phyloP scores from a whole-genome alignment of 2,797 vertebrate species.

The Etheostoma nigrum region DNA sequence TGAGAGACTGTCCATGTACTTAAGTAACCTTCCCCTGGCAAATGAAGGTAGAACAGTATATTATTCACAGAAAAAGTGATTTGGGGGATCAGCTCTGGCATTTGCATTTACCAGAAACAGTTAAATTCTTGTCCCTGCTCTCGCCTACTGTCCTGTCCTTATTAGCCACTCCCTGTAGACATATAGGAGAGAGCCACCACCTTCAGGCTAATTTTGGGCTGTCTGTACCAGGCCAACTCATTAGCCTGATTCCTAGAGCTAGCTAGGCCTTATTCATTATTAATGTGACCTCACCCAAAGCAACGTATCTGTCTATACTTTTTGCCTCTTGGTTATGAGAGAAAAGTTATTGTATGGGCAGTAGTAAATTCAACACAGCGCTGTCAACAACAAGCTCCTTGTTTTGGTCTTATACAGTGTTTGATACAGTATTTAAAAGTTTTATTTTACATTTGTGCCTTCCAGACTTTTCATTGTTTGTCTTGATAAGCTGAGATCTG shows the following conservation, averaged over 20 bases:
- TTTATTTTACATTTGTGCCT: not conserved
- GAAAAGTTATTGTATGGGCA: conserved; percentile 12
- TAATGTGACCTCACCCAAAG: conserved; percentile 38
- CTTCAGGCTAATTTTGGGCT: conserved; percentile 66
- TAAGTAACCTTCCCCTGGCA: not conserved
- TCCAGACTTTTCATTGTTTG: not conserved
- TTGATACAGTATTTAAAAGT: not conserved
- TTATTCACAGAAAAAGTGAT: conserved; percentile 12
- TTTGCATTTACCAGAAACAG: conserved; percentile 19
- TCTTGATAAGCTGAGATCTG: no score
- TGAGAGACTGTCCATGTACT: conserved; percentile 18
- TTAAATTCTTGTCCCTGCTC: conserved; percentile 30
- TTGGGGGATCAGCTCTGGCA: conserved; percentile 3
- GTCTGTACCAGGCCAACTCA: conserved; percentile 54
- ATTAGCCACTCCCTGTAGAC: conserved; percentile 66
- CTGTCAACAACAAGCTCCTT: conserved; percentile 18
- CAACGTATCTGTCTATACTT: conserved; percentile 20
- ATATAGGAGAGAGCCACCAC: conserved; percentile 35
- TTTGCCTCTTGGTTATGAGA: conserved; percentile 14
- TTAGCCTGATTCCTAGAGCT: conserved; percentile 66
- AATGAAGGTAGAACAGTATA: conserved; percentile 5
- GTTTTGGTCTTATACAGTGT: conserved; percentile 7
- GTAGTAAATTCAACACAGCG: not conserved
- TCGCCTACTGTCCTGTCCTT: conserved; percentile 40
- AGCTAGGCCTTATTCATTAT: conserved; percentile 44